Percentiles rank a stretch among this genome's conserved stretches.
Conservation (phyloP, 2,888 invertebrate species). For the Omphaloscelis lunosa region DNA sequence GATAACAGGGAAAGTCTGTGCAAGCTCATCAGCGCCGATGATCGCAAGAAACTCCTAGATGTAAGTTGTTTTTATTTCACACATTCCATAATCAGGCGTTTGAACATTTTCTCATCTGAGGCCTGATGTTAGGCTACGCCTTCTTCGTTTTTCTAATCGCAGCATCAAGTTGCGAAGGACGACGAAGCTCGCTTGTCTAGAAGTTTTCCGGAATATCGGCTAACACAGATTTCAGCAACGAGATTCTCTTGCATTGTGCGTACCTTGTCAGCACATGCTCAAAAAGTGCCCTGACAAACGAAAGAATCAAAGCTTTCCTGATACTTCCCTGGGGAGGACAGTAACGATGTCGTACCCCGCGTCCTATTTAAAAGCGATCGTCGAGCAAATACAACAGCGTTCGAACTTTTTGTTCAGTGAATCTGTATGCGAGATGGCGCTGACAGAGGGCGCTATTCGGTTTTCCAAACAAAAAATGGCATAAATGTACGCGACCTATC, state of each 20-base stretch:
- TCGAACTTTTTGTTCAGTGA: too few species aligned
- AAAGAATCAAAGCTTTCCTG: not conserved
- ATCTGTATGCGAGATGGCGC: too few species aligned
- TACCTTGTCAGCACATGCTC: not conserved
- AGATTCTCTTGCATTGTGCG: not conserved
- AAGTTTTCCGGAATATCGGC: not conserved
- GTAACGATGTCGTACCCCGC: not conserved
- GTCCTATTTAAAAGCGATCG: too few species aligned
- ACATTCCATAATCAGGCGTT: not conserved
- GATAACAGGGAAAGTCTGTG: constrained; percentile 90
- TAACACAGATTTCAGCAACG: not conserved
- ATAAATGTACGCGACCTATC: too few species aligned
- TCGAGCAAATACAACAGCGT: too few species aligned
- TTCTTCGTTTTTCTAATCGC: not conserved
- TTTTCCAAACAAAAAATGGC: too few species aligned
- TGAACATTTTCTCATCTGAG: not conserved
- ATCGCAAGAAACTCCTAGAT: constrained; percentile 90
- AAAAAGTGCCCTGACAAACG: not conserved
- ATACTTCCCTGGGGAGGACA: not conserved
- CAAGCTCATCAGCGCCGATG: constrained; percentile 91
- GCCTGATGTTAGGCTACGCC: not conserved
- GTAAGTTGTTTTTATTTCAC: constrained; percentile 80
- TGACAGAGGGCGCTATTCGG: too few species aligned
- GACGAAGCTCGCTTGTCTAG: not conserved
- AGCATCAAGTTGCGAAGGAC: not conserved